These are phyloP conservation scores for Tortrix viridana DNA, from an alignment of 2,888 invertebrate genomes.

Conservation along the genomic window DNA sequence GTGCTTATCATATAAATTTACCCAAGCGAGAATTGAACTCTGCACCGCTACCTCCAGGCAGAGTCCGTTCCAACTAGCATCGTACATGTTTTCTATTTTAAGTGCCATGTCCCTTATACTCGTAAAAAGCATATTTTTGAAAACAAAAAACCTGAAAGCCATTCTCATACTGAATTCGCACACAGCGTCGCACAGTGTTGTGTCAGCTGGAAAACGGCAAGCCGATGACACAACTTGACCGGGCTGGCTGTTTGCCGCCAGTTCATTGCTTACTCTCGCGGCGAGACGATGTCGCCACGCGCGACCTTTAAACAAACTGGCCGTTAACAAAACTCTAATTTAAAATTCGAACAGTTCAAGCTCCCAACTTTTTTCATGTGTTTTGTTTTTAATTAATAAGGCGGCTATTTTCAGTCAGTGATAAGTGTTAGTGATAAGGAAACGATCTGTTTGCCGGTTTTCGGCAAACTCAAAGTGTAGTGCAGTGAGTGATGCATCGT, in stretches of 20 bases:
- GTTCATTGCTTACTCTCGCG: conserved; percentile 68
- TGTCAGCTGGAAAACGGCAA: conserved; percentile 56
- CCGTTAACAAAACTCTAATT: conserved; percentile 57
- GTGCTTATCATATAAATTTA: no score
- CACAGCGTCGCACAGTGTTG: conserved; percentile 41
- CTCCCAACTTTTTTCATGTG: conserved; percentile 38
- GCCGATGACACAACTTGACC: conserved; percentile 70
- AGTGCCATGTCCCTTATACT: no score
- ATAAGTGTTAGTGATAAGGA: conserved; percentile 61
- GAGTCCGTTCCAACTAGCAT: no score
- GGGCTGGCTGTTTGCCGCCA: conserved; percentile 55
- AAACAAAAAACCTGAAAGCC: not conserved
- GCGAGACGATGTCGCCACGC: conserved; percentile 58
- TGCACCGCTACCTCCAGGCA: no score
- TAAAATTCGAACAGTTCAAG: conserved; percentile 37
- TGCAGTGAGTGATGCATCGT: conserved; percentile 68
- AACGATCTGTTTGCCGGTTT: conserved; percentile 57
- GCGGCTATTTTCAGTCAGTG: conserved; percentile 41
- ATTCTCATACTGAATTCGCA: not conserved
- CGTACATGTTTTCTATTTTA: no score
- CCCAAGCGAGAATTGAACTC: no score
- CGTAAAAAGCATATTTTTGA: no score
- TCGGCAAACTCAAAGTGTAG: conserved; percentile 44
- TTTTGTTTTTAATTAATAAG: not conserved
- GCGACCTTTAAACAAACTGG: conserved; percentile 42